Base-by-base conservation (phyloP, 2,888 invertebrate genomes). In the Ophion obscuratus region DNA sequence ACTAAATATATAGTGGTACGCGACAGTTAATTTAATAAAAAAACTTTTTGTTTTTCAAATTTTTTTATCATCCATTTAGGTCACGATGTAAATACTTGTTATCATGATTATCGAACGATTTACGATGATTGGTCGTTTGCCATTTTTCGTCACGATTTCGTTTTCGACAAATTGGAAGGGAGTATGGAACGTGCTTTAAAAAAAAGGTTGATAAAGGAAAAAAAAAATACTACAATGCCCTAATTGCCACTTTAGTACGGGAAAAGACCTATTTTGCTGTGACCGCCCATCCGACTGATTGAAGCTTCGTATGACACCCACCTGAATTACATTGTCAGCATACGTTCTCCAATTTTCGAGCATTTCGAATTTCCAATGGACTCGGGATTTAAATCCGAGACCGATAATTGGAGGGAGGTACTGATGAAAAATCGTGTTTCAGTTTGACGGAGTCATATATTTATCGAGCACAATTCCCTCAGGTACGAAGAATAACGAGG, bases 271-370 rank as follows among this genome's bases (percentile, higher is more conserved):
- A 73, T 73, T 73, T 64, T n/a, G 36, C 57, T 57, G 20, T 24
- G 24, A 57, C 64, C 20, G 61, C 31, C 17, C 47, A 61, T 70
- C 31, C 62, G 53, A 40, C 57, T 2, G n/a, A 57, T n/a, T 36
- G 27, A 57, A 66, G 44, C 64, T 73, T 62, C 36, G 53, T 47
- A 70, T 20, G 70, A 76, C 53, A 47, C 57, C 68, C 31, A 44
- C 17, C 80, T 57, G 66, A 74, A 70, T 77, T 71, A 73, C 31
- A 81, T 77, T 27, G 36, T 31, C 17, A 61, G 57, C 77, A 81
- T 53, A 36, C 62, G 73, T n/a, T 74, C 74, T 85, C 62, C 57
- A 62, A 75, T 70, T 81, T 75, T 70, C 78, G n/a, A 62, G 9
- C 10, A 67, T 40, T 77, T 64, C 27, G 9, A 67, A 68, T 68